Percentiles rank a stretch among this genome's conserved stretches.
Evolutionary conservation across 2,888 invertebrate species (phyloP).

Genomic region (Scotopteryx bipunctaria): DNA sequence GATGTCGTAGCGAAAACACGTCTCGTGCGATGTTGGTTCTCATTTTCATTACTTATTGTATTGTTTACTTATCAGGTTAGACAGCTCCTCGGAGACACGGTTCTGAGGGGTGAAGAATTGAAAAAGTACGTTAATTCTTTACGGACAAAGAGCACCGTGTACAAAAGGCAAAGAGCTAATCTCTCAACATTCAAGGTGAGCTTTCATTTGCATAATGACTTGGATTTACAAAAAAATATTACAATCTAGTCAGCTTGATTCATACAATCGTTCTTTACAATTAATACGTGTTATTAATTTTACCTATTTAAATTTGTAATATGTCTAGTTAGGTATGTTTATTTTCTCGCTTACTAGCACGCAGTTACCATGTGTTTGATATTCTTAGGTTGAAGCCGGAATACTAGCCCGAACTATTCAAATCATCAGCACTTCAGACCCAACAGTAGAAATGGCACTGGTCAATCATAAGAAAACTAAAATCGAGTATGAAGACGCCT

Average conservation of each 20-base stretch:
- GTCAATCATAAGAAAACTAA: slow-evolving; percentile 78
- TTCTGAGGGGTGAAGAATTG: slow-evolving; percentile 91
- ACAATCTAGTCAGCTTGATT: slow-evolving; percentile 9
- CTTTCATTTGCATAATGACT: slow-evolving; percentile 31
- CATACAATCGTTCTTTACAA: slow-evolving; percentile 1
- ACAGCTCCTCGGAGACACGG: slow-evolving; percentile 85
- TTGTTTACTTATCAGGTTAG: slow-evolving; percentile 59
- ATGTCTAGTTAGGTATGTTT: no score
- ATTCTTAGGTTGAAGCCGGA: slow-evolving; percentile 87
- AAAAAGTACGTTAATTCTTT: slow-evolving; percentile 92
- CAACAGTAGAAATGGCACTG: slow-evolving; percentile 77
- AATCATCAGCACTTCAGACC: slow-evolving; percentile 85
- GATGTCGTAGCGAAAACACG: slow-evolving; percentile 12
- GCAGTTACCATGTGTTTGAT: neutral
- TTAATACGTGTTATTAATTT: no score
- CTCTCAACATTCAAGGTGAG: slow-evolving; percentile 86
- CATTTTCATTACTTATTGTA: slow-evolving; percentile 23
- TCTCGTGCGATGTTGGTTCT: slow-evolving; percentile 16
- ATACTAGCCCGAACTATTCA: slow-evolving; percentile 89
- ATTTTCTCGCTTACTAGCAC: no score
- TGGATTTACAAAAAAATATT: slow-evolving; percentile 24
- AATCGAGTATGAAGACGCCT: slow-evolving; percentile 83
- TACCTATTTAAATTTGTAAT: no score
- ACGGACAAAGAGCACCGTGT: slow-evolving; percentile 90
- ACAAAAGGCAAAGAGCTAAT: slow-evolving; percentile 91